phyloP scores from a whole-genome alignment of 2,797 vertebrate genomes.

The Acanthurus leucopareius region DNA sequence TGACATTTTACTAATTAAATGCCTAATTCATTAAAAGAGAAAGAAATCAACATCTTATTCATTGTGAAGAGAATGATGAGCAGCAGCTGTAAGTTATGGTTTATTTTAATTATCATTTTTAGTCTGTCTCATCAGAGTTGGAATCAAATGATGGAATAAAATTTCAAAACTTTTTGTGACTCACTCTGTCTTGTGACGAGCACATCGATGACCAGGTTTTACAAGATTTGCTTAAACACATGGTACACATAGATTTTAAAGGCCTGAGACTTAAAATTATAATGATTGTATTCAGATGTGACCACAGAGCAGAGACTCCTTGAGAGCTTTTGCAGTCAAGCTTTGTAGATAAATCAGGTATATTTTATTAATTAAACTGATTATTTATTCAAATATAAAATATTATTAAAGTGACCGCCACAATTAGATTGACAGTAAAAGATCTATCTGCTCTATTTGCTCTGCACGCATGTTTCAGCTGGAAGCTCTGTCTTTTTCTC shows the following conservation, averaged over 20 bases:
- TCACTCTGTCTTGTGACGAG: background rate
- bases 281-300: background rate
- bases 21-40: background rate
- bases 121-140: no score
- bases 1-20: background rate
- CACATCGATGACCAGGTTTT: background rate
- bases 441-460: slow-evolving; percentile 29
- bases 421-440: slow-evolving; percentile 33
- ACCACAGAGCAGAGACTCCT: background rate
- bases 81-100: background rate
- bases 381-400: background rate
- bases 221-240: background rate
- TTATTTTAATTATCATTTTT: background rate
- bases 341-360: background rate
- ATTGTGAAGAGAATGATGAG: no score
- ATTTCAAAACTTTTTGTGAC: background rate
- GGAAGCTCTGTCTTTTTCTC: slow-evolving; percentile 50
- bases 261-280: no score
- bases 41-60: no score
- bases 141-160: background rate
- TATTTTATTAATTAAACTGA: background rate
- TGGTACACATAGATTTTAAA: background rate
- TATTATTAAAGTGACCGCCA: slow-evolving; percentile 19
- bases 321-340: background rate
- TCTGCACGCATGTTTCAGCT: slow-evolving; percentile 65